Conservation (phyloP, 2,113 vertebrate genomes). For the Oophaga pumilio region DNA sequence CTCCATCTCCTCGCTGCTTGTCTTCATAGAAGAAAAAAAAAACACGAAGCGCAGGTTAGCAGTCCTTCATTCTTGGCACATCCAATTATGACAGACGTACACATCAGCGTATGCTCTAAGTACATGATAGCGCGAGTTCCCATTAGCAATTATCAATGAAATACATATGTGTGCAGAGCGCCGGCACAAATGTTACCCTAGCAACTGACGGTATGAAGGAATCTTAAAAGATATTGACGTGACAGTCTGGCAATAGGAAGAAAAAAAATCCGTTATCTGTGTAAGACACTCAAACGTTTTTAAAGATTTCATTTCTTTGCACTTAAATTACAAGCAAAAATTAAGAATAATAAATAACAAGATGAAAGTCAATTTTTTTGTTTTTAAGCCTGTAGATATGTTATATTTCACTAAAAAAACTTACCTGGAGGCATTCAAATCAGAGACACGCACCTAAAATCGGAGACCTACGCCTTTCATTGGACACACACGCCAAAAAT, state of each 20-base stretch:
- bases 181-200: neutral
- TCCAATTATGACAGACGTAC: constrained; percentile 25
- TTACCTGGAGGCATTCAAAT: too few species aligned
- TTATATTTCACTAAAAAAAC: too few species aligned
- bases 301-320: neutral
- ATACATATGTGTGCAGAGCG: constrained; percentile 12
- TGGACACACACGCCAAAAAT: too few species aligned
- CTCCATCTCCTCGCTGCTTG: constrained; percentile 2
- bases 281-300: neutral
- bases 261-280: neutral
- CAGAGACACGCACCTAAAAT: too few species aligned
- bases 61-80: constrained; percentile 27
- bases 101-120: neutral
- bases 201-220: neutral
- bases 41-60: neutral
- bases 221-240: neutral
- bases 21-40: neutral
- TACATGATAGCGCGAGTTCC: constrained; percentile 8
- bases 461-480: too few species aligned
- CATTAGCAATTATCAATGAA: constrained; percentile 35
- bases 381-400: too few species aligned
- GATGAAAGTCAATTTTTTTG: too few species aligned
- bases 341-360: too few species aligned
- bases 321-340: too few species aligned
- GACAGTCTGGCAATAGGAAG: constrained; percentile 6